Percentiles rank a stretch among this genome's conserved stretches.
Evolutionary conservation across 2,888 invertebrate species (phyloP).

Genomic region (Erannis defoliaria): DNA sequence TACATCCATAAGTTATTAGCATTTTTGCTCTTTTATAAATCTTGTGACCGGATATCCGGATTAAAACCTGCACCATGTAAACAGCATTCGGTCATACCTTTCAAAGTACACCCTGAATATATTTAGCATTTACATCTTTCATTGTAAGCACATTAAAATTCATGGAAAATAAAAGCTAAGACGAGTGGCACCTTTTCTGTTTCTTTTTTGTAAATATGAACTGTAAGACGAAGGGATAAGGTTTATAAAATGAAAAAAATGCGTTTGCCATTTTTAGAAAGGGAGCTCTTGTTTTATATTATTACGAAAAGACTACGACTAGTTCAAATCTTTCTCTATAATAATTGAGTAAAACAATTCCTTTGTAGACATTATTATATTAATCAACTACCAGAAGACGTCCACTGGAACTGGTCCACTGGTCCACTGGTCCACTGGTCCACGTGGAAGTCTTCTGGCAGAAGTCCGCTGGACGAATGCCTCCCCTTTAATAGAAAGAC

Average conservation of each 20-base stretch:
- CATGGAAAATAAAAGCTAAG: conserved; percentile 26
- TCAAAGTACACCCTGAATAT: conserved; percentile 23
- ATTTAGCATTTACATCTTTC: conserved; percentile 19
- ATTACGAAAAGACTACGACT: neutral
- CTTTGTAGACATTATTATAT: too few species aligned
- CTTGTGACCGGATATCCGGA: neutral
- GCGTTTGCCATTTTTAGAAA: neutral
- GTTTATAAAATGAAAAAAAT: conserved; percentile 6
- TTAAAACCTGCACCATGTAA: conserved; percentile 1
- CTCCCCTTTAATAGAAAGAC: too few species aligned
- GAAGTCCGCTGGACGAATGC: too few species aligned
- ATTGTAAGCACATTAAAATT: conserved; percentile 29
- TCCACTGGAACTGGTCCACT: too few species aligned
- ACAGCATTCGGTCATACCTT: neutral
- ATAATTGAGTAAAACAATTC: too few species aligned
- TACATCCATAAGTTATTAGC: too few species aligned
- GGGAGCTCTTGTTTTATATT: neutral
- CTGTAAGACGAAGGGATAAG: conserved; percentile 6
- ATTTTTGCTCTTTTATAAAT: neutral
- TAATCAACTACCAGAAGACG: too few species aligned
- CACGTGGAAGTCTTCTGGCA: too few species aligned
- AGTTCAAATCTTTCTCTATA: too few species aligned
- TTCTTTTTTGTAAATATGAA: neutral
- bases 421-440: too few species aligned
- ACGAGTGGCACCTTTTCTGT: conserved; percentile 25